Conservation (phyloP, 2,888 invertebrate genomes). For the Sesia bembeciformis region DNA sequence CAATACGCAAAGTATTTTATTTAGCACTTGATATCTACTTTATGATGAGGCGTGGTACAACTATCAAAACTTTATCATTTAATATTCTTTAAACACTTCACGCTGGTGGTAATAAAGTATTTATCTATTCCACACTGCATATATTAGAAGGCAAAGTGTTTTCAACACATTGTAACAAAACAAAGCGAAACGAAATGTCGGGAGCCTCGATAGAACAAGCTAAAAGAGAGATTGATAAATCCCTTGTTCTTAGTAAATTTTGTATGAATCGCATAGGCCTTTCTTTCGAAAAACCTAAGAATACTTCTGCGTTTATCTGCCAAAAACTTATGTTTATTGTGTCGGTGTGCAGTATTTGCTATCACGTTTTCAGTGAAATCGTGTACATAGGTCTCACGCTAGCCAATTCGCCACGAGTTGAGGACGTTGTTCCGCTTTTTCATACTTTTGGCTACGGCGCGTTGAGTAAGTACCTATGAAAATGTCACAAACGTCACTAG, state of each 20-base stretch:
- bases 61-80: slow-evolving; percentile 16
- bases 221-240: slow-evolving; percentile 45
- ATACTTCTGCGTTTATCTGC: slow-evolving; percentile 20
- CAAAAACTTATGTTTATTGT: slow-evolving; percentile 42
- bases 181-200: slow-evolving; percentile 27
- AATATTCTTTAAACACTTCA: slow-evolving; percentile 14
- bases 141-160: slow-evolving; percentile 1
- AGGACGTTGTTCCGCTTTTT: slow-evolving; percentile 61
- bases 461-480: slow-evolving; percentile 39
- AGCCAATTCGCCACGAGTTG: slow-evolving; percentile 53
- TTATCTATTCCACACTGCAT: slow-evolving; percentile 2
- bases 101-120: background rate
- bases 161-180: background rate
- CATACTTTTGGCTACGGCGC: slow-evolving; percentile 63
- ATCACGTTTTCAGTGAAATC: slow-evolving; percentile 60
- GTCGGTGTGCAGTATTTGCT: slow-evolving; percentile 44
- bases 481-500: too few species aligned
- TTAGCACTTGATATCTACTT: background rate
- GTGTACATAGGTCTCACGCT: slow-evolving; percentile 51
- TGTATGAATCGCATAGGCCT: slow-evolving; percentile 52
- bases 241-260: slow-evolving; percentile 40
- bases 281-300: slow-evolving; percentile 36
- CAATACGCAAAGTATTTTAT: background rate
- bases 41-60: slow-evolving; percentile 13
- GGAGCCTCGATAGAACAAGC: slow-evolving; percentile 31